Evolutionary conservation across 2,888 invertebrate genomes (phyloP).

Genomic region (Deilephila porcellus): DNA sequence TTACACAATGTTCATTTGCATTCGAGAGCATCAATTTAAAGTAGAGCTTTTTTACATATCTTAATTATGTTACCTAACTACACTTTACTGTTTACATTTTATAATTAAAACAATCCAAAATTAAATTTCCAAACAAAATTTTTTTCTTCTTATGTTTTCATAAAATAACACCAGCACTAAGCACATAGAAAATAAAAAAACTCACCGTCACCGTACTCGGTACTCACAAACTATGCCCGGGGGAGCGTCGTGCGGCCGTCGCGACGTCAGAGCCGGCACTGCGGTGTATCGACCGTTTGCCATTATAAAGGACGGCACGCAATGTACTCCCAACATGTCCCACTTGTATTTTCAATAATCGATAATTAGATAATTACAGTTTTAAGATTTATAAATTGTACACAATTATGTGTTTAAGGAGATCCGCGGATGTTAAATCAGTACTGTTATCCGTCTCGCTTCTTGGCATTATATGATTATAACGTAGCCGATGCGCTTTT

Average conservation of each 20-base stretch:
- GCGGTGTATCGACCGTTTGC: constrained; percentile 78
- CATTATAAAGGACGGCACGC: constrained; percentile 71
- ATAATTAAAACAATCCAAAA: background rate
- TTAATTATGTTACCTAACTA: background rate
- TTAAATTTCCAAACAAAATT: background rate
- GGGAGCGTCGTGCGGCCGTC: constrained; percentile 27
- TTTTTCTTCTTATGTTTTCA: background rate
- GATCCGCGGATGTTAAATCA: background rate
- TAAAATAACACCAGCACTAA: constrained; percentile 1
- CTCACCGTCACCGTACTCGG: constrained; percentile 23
- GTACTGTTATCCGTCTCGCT: too few species aligned
- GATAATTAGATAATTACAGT: constrained; percentile 9
- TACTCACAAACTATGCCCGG: constrained; percentile 20
- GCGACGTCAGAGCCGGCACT: constrained; percentile 55
- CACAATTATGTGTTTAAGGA: background rate
- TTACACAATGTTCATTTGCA: background rate
- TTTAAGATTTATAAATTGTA: background rate
- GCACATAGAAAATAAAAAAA: background rate
- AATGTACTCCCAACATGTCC: constrained; percentile 62
- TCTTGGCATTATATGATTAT: too few species aligned
- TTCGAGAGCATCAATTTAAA: background rate
- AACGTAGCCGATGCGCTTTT: too few species aligned
- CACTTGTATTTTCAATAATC: constrained; percentile 41
- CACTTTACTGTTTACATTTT: too few species aligned
- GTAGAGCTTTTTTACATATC: constrained; percentile 13